Percentiles rank a stretch among this genome's conserved stretches.
Evolutionary conservation across 2,888 invertebrate species (phyloP).

Genomic region (Heliconius sara): DNA sequence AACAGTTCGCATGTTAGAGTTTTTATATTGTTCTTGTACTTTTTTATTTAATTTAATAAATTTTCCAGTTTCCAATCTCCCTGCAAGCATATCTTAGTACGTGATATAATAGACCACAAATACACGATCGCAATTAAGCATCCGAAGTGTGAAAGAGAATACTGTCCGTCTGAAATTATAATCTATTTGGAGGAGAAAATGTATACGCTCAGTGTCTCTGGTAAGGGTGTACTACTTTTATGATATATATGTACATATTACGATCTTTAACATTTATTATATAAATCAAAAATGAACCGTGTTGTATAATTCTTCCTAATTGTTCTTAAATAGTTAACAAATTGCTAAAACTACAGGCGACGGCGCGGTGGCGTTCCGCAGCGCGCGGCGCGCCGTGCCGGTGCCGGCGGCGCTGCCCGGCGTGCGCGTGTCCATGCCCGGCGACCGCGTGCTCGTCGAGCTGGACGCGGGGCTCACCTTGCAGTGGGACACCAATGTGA

Average conservation of each 20-base stretch:
- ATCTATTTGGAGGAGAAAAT: slow-evolving; percentile 89
- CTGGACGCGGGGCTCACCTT: slow-evolving; percentile 88
- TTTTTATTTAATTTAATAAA: background rate
- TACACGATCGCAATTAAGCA: slow-evolving; percentile 87
- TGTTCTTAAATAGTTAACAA: no score
- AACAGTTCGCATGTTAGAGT: background rate
- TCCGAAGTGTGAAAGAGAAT: slow-evolving; percentile 69
- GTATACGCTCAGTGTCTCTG: slow-evolving; percentile 80
- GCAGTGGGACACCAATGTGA: slow-evolving; percentile 90
- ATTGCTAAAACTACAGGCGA: slow-evolving; percentile 56
- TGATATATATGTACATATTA: background rate
- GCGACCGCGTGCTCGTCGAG: slow-evolving; percentile 87
- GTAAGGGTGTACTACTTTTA: slow-evolving; percentile 53
- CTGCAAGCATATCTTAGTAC: slow-evolving; percentile 89
- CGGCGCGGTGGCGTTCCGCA: slow-evolving; percentile 82
- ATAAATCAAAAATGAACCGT: no score
- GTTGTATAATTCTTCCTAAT: no score
- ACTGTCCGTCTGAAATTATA: slow-evolving; percentile 78
- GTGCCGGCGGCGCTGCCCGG: slow-evolving; percentile 90
- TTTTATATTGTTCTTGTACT: background rate
- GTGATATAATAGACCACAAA: slow-evolving; percentile 87
- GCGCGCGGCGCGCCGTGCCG: slow-evolving; percentile 82
- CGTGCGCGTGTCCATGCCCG: slow-evolving; percentile 88
- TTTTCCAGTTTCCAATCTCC: slow-evolving; percentile 87
- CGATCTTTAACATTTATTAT: no score